phyloP scores from a whole-genome alignment of 2,797 vertebrate genomes.

The Cynopterus sphinx region DNA sequence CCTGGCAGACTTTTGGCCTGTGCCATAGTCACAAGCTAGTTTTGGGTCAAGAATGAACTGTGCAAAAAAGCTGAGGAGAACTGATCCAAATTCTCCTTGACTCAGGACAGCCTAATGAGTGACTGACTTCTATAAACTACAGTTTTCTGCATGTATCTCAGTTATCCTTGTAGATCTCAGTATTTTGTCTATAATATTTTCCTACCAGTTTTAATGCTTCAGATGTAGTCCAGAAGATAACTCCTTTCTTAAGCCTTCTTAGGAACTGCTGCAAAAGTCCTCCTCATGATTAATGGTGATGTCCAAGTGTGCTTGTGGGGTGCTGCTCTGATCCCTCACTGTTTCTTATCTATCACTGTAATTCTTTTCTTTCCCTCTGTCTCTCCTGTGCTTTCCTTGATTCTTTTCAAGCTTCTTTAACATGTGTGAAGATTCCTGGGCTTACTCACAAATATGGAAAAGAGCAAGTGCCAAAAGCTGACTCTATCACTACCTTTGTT shows the following conservation, averaged over 20 bases:
- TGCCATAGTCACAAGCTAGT: background rate
- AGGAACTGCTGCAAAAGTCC: background rate
- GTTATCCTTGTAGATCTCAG: background rate
- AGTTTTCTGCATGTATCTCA: background rate
- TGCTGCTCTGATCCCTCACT: background rate
- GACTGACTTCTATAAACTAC: background rate
- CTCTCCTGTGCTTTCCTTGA: background rate
- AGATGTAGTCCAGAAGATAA: background rate
- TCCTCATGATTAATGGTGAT: background rate
- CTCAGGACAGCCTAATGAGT: fast-evolving
- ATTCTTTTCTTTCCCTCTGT: too few species aligned
- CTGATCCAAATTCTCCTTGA: fast-evolving
- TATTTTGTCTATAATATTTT: background rate
- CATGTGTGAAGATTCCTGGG: background rate
- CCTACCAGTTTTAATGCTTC: background rate
- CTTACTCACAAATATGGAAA: background rate
- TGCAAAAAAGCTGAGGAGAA: background rate
- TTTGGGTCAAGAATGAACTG: background rate
- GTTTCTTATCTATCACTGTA: background rate
- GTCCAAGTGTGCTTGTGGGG: background rate
- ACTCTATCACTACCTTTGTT: slow-evolving; percentile 60
- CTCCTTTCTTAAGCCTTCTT: background rate
- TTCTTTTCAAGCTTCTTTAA: slow-evolving; percentile 43
- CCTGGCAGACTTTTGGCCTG: background rate
- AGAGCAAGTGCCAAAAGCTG: slow-evolving; percentile 44